Base-by-base conservation (phyloP, 1,140 invertebrate species). In the Dendroctonus valens region DNA sequence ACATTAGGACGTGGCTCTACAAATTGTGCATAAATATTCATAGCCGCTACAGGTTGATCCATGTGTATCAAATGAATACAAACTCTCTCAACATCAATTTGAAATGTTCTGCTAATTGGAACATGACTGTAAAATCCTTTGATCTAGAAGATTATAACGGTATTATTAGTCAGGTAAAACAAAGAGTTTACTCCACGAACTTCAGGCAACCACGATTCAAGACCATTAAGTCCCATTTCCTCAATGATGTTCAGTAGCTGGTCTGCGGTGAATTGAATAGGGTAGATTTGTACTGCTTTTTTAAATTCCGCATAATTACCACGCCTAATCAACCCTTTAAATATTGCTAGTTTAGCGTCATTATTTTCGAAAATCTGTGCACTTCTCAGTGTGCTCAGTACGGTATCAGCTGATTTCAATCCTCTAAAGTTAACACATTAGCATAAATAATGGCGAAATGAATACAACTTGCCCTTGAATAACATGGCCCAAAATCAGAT, bases 401-500 rank as follows among this genome's bases (percentile, higher is more conserved):
- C 76, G 0, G 71, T 62, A 59, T 77, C 62, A 6, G 64, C 76
- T 41, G 74, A 73, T 7, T 66, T 51, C 7, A 81, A 48, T 63
- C 81, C 79, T 3, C 73, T 74, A 65, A 52, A 75, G 63, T 41
- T 46, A 46, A 9, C 42, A 46, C 42, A 46, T 46, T 11, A 46
- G 42, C 12, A n/a, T 52, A 46, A 67, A 61, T 37, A 42, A 2
- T 54, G 9, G 14, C 9, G 7, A 46, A 37, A 26, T 41, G 15
- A 42, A 44, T 63, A 40, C 26, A 26, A 72, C 71, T 74, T 72
- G 80, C 79, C 82, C 80, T 41, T 80, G 73, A 75, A 81, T 83
- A 9, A 82, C 80, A 78, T 87, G 82, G 42, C 81, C 83, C 38
- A 83, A 74, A 52, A 87, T 83, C 11, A 88, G 78, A 53, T 81